Base-by-base conservation (phyloP, 2,797 vertebrate species). In the Pseudochirops cupreus region DNA sequence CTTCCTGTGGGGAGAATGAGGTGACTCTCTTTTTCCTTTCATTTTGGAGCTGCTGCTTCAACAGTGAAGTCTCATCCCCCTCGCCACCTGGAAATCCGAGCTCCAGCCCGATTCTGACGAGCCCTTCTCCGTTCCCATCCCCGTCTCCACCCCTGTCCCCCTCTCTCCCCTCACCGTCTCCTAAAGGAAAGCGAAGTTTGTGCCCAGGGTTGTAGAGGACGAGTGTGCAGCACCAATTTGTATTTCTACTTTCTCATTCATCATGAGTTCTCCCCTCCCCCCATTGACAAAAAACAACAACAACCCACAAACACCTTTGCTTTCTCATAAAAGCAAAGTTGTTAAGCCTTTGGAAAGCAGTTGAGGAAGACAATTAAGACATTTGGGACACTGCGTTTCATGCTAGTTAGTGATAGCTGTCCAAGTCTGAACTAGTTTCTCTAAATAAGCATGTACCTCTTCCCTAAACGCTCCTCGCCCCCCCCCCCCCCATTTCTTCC, bases 1-100 rank as follows among this genome's bases (percentile, higher is more conserved):
- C 97, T 98, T 98, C 97, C 97, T 97, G 96, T 97, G 92, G 90
- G 0, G 29, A 93, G 54, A 90, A 55, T 57, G 31, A 97, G 92
- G 94, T 96, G 97, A 95, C 94, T 96, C 59, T 96, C 82, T 96
- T 96, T 97, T 90, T 91, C 93, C 58, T 92, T 95, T 39, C 67
- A 39, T 74, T 97, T 96, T 2, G 90, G 67, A 57, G 94, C 87
- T 33, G 93, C 91, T 96, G 33, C 54, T 93, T 93, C 67, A 92
- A 46, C 94, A 55, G 93, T 31, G 10, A 91, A 97, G 92, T 93
- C 96, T n/a, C 91, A 46, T 91, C 53, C 67, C 5, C n/a, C 33
- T 56, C 26, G 52, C 67, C 52, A 54, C 4, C 0, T 62, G 93
- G 92, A 96, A 96, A 94, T 11, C 74, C 55, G 91, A 56, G 54